These are phyloP conservation scores for Centroberyx gerrardi DNA, from an alignment of 2,797 vertebrate species.

Conservation along the genomic window DNA sequence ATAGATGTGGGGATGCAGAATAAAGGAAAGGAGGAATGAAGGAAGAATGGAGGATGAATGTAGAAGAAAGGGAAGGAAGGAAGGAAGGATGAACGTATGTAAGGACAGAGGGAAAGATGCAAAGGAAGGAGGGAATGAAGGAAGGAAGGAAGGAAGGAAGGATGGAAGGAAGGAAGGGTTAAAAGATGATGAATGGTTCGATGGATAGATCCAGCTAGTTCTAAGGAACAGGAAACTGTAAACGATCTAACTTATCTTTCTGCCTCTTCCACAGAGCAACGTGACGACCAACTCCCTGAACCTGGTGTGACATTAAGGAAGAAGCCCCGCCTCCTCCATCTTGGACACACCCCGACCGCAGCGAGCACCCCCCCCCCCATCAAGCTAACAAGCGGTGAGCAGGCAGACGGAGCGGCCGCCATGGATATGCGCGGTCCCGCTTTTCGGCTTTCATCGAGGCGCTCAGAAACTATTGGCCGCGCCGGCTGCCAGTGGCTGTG, in stretches of 20 bases:
- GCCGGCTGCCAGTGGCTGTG: constrained; percentile 41
- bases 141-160: background rate
- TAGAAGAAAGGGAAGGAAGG: background rate
- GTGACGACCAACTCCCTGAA: background rate
- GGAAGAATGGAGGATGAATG: background rate
- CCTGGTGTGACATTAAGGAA: background rate
- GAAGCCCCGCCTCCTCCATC: background rate
- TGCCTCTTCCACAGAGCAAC: constrained; percentile 51
- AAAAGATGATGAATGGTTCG: background rate
- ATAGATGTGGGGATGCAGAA: background rate
- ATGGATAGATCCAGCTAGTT: background rate
- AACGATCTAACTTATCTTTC: background rate
- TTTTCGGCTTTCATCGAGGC: constrained; percentile 4
- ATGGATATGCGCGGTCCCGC: constrained; percentile 44
- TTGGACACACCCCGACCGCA: background rate
- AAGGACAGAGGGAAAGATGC: no score
- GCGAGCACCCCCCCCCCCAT: background rate
- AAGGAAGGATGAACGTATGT: background rate
- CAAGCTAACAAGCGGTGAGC: background rate
- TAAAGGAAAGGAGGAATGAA: no score
- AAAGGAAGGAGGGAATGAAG: no score
- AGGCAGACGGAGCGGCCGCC: background rate
- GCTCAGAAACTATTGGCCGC: constrained; percentile 12
- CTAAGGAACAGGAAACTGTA: no score
- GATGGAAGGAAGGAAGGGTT: background rate